A percentile compares a stretch with the other conserved stretches of the same genome.
Evolutionary conservation across 1,140 invertebrate genomes (phyloP).

Genomic region (Archivesica marissinica): DNA sequence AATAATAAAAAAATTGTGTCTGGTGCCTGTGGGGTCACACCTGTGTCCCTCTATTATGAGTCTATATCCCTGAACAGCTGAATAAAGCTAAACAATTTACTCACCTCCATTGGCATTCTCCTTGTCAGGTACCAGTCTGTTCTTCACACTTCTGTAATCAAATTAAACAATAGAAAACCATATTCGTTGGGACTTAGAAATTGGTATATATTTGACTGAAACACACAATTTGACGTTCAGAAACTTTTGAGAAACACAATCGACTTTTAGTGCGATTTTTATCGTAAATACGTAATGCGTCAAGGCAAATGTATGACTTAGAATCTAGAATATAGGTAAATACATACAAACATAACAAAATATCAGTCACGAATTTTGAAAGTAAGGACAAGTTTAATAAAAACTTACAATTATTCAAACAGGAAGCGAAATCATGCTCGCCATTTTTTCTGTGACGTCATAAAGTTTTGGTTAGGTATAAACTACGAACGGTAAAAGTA

Average conservation of each 20-base stretch:
- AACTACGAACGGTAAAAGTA: no score
- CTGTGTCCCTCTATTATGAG: neutral
- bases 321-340: no score
- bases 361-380: neutral
- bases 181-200: no score
- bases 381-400: neutral
- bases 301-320: neutral
- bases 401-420: conserved; percentile 39
- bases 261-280: neutral
- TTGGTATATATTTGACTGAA: neutral
- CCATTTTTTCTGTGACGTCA: conserved; percentile 49
- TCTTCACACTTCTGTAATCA: neutral
- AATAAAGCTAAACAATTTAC: neutral
- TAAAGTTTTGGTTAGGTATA: no score
- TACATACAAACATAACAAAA: neutral
- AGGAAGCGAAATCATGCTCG: conserved; percentile 44
- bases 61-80: neutral
- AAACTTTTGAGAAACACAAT: neutral
- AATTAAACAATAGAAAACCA: neutral
- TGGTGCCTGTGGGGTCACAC: neutral
- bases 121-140: conserved; percentile 2
- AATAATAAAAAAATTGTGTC: no score
- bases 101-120: conserved; percentile 44
- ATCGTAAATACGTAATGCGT: neutral
- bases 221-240: neutral